Conservation (phyloP, 2,113 vertebrate genomes). For the Thomomys bottae region DNA sequence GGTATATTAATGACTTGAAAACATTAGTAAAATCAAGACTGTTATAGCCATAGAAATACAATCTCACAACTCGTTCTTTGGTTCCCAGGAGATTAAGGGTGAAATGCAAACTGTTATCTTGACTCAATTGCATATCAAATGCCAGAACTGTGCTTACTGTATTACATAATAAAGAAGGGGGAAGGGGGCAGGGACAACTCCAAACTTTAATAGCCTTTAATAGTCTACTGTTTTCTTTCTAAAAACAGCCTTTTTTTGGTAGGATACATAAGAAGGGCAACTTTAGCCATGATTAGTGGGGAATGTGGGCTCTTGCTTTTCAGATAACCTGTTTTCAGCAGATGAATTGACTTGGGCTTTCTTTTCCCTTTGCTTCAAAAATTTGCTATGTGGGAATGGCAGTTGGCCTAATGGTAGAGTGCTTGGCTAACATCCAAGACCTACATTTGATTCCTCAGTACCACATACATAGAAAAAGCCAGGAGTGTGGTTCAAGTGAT, state of each 20-base stretch:
- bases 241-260: not conserved
- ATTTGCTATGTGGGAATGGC: not conserved
- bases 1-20: not conserved
- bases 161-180: not conserved
- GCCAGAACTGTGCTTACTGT: not conserved
- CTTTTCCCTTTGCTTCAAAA: constrained; percentile 19
- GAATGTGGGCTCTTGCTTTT: not conserved
- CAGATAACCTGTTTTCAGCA: not conserved
- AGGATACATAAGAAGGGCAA: not conserved
- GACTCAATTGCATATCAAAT: not conserved
- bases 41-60: not conserved
- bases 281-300: not conserved
- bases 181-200: no score
- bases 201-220: not conserved
- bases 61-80: not conserved
- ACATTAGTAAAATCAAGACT: not conserved
- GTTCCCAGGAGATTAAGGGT: constrained; percentile 1
- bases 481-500: no score
- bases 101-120: not conserved
- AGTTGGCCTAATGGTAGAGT: no score
- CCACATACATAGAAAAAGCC: no score
- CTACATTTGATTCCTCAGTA: no score
- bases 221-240: not conserved
- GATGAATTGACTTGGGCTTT: not conserved
- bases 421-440: no score